These are phyloP conservation scores for Hephaestus fuliginosus DNA, from an alignment of 2,797 vertebrate genomes.

Conservation along the genomic window DNA sequence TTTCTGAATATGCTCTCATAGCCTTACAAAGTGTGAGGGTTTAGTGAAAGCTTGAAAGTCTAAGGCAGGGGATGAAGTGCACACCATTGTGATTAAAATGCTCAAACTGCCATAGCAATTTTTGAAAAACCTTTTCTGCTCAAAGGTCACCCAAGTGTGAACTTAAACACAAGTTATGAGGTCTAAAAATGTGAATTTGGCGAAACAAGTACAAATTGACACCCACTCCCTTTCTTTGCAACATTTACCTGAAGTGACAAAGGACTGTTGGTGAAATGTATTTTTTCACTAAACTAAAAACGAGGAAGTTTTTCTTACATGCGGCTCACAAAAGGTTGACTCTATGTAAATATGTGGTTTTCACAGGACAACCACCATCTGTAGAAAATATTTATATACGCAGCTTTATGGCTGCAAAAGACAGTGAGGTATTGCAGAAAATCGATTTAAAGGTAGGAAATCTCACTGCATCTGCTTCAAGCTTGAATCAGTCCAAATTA, in stretches of 20 bases:
- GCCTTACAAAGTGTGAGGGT: background rate
- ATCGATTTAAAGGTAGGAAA: background rate
- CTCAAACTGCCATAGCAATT: background rate
- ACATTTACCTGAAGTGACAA: background rate
- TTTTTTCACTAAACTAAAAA: background rate
- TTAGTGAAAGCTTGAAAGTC: background rate
- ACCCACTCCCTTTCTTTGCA: background rate
- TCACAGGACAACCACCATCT: background rate
- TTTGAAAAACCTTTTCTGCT: background rate
- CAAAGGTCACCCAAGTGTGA: background rate
- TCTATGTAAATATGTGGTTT: background rate
- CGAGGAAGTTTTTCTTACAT: background rate
- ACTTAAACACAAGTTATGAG: background rate
- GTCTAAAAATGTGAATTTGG: background rate
- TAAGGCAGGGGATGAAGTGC: background rate
- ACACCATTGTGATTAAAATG: background rate
- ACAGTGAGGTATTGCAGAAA: background rate
- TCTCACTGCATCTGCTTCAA: background rate
- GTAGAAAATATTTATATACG: background rate
- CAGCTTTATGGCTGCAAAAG: background rate
- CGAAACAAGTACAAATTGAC: background rate
- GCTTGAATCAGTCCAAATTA: background rate
- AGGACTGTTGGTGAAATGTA: background rate
- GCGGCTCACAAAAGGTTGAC: background rate
- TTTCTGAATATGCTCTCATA: constrained; percentile 1